Conservation (phyloP, 2,797 vertebrate species). For the Cyprinodon diabolis region DNA sequence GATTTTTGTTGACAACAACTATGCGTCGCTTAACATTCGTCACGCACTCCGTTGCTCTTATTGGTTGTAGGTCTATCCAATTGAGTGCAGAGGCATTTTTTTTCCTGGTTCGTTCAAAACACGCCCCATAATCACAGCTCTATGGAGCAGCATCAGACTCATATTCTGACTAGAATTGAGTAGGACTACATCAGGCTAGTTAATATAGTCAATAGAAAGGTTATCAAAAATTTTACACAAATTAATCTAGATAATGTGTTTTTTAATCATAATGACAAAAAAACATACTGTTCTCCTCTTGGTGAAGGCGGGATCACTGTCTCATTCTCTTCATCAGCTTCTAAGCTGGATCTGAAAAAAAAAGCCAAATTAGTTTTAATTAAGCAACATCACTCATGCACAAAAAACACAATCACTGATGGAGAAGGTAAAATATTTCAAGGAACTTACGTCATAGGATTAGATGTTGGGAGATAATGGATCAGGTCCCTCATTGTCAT, state of each 20-base stretch:
- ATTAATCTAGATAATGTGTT: not conserved
- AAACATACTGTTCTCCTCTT: conserved; percentile 78
- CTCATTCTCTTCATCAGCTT: conserved; percentile 77
- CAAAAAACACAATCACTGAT: not conserved
- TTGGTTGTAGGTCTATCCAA: no score
- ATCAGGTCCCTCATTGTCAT: conserved; percentile 99
- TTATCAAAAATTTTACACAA: not conserved
- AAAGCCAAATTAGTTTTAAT: not conserved
- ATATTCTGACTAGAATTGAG: no score
- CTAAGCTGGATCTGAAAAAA: conserved; percentile 79
- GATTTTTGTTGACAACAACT: no score
- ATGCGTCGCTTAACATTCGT: no score
- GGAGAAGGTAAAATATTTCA: not conserved
- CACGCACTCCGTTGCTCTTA: no score
- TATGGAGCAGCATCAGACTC: no score
- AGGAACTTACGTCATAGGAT: conserved; percentile 93
- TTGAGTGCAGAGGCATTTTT: no score
- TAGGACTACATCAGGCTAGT: no score
- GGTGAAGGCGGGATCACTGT: conserved; percentile 67
- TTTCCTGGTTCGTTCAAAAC: no score
- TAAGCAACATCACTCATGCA: not conserved
- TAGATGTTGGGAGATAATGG: conserved; percentile 90
- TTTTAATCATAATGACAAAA: not conserved
- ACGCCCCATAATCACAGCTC: no score
- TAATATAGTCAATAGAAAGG: no score